phyloP scores from a whole-genome alignment of 2,797 vertebrate genomes.

The Telmatherina bonti region DNA sequence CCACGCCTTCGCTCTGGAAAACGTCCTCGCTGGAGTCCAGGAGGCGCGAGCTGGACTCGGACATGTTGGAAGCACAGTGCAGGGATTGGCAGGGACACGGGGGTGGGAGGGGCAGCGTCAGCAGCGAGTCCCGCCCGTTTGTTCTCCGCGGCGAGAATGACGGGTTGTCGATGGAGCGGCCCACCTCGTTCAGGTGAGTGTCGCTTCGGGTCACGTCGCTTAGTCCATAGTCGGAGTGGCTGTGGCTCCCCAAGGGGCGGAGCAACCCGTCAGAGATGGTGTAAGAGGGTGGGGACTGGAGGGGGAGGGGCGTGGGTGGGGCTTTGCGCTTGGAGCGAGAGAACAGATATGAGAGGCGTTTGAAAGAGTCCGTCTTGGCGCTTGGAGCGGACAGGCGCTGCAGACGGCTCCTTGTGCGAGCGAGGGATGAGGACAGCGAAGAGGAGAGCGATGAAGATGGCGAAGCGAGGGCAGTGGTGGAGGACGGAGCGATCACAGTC shows the following conservation, averaged over 20 bases:
- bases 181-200: constrained; percentile 91
- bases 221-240: constrained; percentile 87
- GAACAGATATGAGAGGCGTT: constrained; percentile 92
- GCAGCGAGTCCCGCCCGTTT: constrained; percentile 86
- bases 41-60: constrained; percentile 93
- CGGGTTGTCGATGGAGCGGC: constrained; percentile 68
- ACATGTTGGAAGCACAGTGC: constrained; percentile 95
- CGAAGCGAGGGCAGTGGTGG: constrained; percentile 51
- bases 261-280: constrained; percentile 93
- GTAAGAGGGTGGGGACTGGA: constrained; percentile 88
- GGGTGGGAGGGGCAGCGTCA: constrained; percentile 79
- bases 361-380: constrained; percentile 91
- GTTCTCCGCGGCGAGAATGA: constrained; percentile 73
- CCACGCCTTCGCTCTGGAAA: constrained; percentile 84
- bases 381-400: constrained; percentile 83
- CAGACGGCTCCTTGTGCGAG: constrained; percentile 81
- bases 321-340: constrained; percentile 93
- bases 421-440: constrained; percentile 64
- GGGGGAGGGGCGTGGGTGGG: constrained; percentile 84
- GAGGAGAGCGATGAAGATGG: constrained; percentile 70
- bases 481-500: constrained; percentile 69
- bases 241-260: constrained; percentile 88
- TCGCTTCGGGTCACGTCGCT: constrained; percentile 89
- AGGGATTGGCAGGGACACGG: constrained; percentile 91
- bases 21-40: constrained; percentile 95